Base-by-base conservation (phyloP, 2,797 vertebrate genomes). In the Ctenochaetus hawaiiensis region DNA sequence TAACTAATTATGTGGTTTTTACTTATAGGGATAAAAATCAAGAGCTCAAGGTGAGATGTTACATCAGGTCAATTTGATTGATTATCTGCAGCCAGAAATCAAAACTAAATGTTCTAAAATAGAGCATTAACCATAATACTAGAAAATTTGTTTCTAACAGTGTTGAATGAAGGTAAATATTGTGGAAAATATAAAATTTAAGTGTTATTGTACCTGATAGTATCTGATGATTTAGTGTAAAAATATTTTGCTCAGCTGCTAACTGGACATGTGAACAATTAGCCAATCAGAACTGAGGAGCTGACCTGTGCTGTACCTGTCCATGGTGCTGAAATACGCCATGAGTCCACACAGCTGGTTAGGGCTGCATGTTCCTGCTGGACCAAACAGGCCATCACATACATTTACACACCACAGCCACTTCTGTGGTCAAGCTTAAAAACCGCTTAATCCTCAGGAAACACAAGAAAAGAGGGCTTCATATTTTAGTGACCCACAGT, bases 311-410 rank as follows among this genome's bases (percentile, higher is more conserved):
- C 16, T 66, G 71, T 30, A 34, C 1, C 58, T 74, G 8, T 78
- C 54, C 43, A 2, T 72, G 71, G 56, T 77, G 47, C 65, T 80
- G 62, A 76, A 72, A 45, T 34, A 1, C 2, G 20, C 37, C 18
- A 41, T 56, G 5, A 37, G n/a, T 14, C n/a, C 14, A 34, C 39
- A 18, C 17, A 7, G 30, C 8, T 17, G 34, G 17, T 75, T 44
- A 67, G 22, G 17, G 57, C 41, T 56, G 4, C 10, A 62, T 26
- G 16, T 9, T 45, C 22, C 6, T 61, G 13, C 5, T 23, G 18
- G 26, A 11, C 14, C 26, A 67, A 47, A 17, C 7, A 43, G 54
- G 12, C 6, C 39, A 49, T 6, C 8, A 2, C 1, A 10, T 10
- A 17, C 9, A 23, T 49, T 47, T 5, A 47, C 6, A 8, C 9